phyloP scores from a whole-genome alignment of 1,140 invertebrate genomes.

The Drosophila carrolli region DNA sequence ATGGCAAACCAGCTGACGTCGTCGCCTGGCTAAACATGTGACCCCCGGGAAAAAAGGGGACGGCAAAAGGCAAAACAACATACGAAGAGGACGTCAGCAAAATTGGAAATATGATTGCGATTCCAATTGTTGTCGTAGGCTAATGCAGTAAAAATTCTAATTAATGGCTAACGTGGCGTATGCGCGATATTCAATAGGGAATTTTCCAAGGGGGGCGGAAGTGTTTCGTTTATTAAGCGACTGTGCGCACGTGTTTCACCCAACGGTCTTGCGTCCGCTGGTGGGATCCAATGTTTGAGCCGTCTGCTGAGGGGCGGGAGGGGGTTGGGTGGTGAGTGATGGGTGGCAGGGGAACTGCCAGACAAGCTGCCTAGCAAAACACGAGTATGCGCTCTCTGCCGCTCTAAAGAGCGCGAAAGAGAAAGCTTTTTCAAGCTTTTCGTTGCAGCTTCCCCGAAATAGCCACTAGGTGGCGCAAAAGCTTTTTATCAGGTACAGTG shows the following conservation, averaged over 20 bases:
- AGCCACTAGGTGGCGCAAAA: conserved; percentile 43
- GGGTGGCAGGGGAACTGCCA: conserved; percentile 19
- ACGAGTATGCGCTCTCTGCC: neutral
- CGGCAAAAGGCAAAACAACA: conserved; percentile 14
- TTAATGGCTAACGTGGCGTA: conserved; percentile 59
- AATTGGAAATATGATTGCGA: conserved; percentile 30
- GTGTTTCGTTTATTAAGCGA: conserved; percentile 14
- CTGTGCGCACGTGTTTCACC: conserved; percentile 60
- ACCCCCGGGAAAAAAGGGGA: conserved; percentile 16
- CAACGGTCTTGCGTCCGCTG: conserved; percentile 20
- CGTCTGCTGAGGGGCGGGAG: neutral
- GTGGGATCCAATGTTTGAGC: conserved; percentile 27
- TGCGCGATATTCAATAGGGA: conserved; percentile 14
- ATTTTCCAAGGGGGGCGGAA: neutral
- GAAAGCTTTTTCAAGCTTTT: conserved; percentile 57
- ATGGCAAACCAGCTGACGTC: conserved; percentile 6
- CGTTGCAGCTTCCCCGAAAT: neutral
- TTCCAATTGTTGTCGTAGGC: conserved; percentile 70
- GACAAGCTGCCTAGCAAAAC: conserved; percentile 62
- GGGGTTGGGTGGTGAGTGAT: neutral
- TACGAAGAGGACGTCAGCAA: conserved; percentile 24
- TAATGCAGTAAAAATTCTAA: conserved; percentile 49
- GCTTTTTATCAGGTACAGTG: conserved; percentile 35
- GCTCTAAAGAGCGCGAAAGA: neutral
- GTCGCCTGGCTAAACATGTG: conserved; percentile 57